A percentile compares a stretch with the other conserved stretches of the same genome.
Evolutionary conservation across 2,113 vertebrate genomes (phyloP).

Genomic region (Marmota flaviventris): DNA sequence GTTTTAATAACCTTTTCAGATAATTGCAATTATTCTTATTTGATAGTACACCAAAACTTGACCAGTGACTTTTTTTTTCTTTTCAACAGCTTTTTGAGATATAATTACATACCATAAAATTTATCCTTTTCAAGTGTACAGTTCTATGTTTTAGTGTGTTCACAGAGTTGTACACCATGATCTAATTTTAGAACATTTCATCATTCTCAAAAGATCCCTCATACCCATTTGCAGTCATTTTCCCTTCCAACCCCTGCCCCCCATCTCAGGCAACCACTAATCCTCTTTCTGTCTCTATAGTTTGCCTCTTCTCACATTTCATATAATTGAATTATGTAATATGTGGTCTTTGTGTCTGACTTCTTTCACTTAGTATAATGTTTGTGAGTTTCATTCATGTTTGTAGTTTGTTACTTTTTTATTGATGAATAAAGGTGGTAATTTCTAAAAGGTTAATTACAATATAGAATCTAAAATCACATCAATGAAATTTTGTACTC

Average conservation of each 20-base stretch:
- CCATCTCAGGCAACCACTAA: not conserved
- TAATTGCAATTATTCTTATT: slow-evolving; percentile 43
- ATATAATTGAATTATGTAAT: slow-evolving; percentile 14
- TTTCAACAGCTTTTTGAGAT: not conserved
- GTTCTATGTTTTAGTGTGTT: not conserved
- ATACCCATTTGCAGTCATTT: slow-evolving; percentile 45
- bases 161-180: not conserved
- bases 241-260: not conserved
- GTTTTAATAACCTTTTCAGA: slow-evolving; percentile 34
- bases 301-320: slow-evolving; percentile 34
- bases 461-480: not conserved
- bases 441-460: slow-evolving; percentile 28
- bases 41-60: slow-evolving; percentile 4
- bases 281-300: slow-evolving; percentile 31
- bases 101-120: slow-evolving; percentile 27
- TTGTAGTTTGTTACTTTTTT: slow-evolving; percentile 39
- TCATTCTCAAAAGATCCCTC: slow-evolving; percentile 39
- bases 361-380: slow-evolving; percentile 45
- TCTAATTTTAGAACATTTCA: slow-evolving; percentile 38
- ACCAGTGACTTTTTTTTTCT: slow-evolving; percentile 24
- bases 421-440: slow-evolving; percentile 8
- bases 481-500: not conserved
- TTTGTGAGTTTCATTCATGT: slow-evolving; percentile 20
- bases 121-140: slow-evolving; percentile 25
- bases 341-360: not conserved